Base-by-base conservation (phyloP, 2,888 invertebrate genomes). In the Panzeria rudis region DNA sequence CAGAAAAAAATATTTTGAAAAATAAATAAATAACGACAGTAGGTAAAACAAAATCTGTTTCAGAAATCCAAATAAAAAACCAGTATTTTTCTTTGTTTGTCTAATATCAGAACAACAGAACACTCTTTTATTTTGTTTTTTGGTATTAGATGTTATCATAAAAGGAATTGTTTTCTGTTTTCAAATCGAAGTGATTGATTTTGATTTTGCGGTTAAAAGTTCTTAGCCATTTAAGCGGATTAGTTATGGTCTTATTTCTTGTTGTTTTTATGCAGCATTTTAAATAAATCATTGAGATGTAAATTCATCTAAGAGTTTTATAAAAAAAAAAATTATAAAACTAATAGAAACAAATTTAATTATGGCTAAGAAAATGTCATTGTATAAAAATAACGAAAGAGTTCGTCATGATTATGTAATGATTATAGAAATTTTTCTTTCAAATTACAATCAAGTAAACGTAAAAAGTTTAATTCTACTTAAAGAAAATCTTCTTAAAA, bases 211-310 rank as follows among this genome's bases (percentile, higher is more conserved):
- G 77, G 56, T 68, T 77, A 50, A 47, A 68, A 29, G 25, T 64
- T 75, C n/a, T 50, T 8, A 76, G 54, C 23, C 62, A 71, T 44
- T 41, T 69, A 71, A 82, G 59, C 56, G 32, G 72, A 83, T 83
- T 83, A 72, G 56, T 64, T 56, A 44, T n/a, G 44, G 35, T 23
- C 25, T 25, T 44, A 32, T 54, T 38, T 54, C 11, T 6, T 6
- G n/a, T 11, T 3, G n/a, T 17, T 38, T 59, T 35, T 23, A 17
- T 38, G 20, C 20, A n/a, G 25, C 23, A 35, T 13, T 38, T 41
- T 41, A 59, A 59, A 59, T 59, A 47, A 77, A 59, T 68, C 59
- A 50, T 17, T 68, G 35, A 59, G 52, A 23, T 68, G 56, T 68
- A 77, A 68, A 47, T 52, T 17, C 29, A 44, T 29, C 35, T 47